These are phyloP conservation scores for Ormia ochracea DNA, from an alignment of 2,888 invertebrate genomes.

Conservation along the genomic window DNA sequence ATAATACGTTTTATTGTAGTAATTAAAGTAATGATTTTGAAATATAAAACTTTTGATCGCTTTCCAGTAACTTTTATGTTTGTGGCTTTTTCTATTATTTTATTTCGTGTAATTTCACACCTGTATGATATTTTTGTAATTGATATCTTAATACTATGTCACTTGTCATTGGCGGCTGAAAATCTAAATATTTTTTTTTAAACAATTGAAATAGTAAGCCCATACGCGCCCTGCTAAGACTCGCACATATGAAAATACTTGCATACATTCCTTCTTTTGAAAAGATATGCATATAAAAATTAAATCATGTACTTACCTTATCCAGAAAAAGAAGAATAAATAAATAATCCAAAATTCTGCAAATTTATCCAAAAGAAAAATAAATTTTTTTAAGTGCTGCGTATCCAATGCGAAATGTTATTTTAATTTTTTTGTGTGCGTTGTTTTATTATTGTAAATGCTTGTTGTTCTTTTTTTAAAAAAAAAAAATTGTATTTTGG, in stretches of 20 bases:
- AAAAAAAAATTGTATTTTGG: not conserved
- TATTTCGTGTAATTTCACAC: not conserved
- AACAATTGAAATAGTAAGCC: too few relatives aligned
- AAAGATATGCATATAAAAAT: not conserved
- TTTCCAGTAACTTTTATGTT: too few relatives aligned
- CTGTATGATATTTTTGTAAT: not conserved
- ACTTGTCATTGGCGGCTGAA: not conserved
- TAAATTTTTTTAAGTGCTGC: not conserved
- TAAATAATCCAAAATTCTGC: conserved; percentile 40
- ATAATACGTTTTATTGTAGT: too few relatives aligned
- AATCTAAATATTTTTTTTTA: not conserved
- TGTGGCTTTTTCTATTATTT: too few relatives aligned
- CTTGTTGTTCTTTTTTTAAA: not conserved
- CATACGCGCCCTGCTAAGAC: too few relatives aligned
- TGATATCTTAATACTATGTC: not conserved
- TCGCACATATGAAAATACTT: too few relatives aligned
- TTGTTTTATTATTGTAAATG: conserved; percentile 6
- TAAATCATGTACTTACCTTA: conserved; percentile 18
- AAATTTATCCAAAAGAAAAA: conserved; percentile 17
- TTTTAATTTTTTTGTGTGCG: not conserved
- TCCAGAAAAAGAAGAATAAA: not conserved
- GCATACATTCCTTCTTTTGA: too few relatives aligned
- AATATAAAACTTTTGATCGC: too few relatives aligned
- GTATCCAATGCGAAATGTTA: conserved; percentile 30
- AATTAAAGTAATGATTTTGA: too few relatives aligned